Base-by-base conservation (phyloP, 1,140 invertebrate species). In the Procambarus clarkii region DNA sequence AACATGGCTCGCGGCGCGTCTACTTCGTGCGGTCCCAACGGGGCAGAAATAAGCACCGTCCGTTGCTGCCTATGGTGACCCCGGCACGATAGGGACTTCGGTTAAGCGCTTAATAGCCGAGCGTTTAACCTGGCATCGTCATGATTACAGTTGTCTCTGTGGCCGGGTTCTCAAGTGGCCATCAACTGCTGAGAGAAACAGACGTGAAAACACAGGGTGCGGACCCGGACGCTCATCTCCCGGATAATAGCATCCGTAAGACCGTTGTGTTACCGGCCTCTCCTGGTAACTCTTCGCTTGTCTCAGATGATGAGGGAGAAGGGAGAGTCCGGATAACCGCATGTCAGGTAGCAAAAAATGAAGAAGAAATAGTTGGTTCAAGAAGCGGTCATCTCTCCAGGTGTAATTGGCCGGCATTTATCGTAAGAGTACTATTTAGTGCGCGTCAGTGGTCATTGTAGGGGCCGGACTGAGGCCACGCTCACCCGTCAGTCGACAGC, bases 131-230 rank as follows among this genome's bases (percentile, higher is more conserved):
- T 21, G 46, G 44, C 83, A 24, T 24, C 64, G 69, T 24, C 69
- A n/a, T 88, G 86, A 88, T 88, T 88, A 88, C 60, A 48, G 86
- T 88, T 88, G 86, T 88, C 86, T 80, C 86, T 88, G 86, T 44
- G 50, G 77, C 21, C 44, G 54, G 54, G 81, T 80, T 81, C 86
- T 46, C 86, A 71, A 88, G 86, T 64, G 78, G 77, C 81, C 86
- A 88, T 88, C 86, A 64, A n/a, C 45, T 45, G 64, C 54, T n/a
- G 46, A 84, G 24, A 84, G 54, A 48, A 69, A 71, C 82, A 84
- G 60, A 69, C 34, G 54, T 69, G 82, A 69, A 84, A 84, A 84
- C 58, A 84, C 64, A 84, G 21, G 79, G 45, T 69, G 21, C 77
- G n/a, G 21, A 45, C 76, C 76, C 5, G 76, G 46, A 44, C 45